phyloP scores from a whole-genome alignment of 2,888 invertebrate species.

The Hesperia comma region DNA sequence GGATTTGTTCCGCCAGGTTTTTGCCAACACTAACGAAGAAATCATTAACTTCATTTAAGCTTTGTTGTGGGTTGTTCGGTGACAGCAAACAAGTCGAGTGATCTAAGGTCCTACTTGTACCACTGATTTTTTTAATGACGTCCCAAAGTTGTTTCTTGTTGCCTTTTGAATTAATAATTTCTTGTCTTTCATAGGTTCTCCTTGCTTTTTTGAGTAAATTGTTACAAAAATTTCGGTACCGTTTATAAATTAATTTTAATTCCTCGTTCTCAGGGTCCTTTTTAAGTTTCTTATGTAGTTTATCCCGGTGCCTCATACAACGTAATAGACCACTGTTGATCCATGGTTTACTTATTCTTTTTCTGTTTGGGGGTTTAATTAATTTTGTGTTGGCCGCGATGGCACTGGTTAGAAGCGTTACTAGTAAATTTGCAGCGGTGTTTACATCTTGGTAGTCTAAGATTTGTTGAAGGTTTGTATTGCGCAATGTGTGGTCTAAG shows the following conservation, averaged over 20 bases:
- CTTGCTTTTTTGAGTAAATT: constrained; percentile 32
- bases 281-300: constrained; percentile 36
- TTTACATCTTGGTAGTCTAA: background rate
- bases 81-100: constrained; percentile 13
- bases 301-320: constrained; percentile 37
- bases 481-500: background rate
- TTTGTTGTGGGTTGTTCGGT: background rate
- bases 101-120: constrained; percentile 8
- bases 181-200: constrained; percentile 31
- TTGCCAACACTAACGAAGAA: constrained; percentile 35
- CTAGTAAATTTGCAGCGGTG: background rate
- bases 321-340: constrained; percentile 17
- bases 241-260: constrained; percentile 27
- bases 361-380: background rate
- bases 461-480: no score
- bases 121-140: constrained; percentile 31
- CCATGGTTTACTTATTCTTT: constrained; percentile 14
- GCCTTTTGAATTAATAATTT: constrained; percentile 30
- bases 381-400: background rate
- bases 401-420: background rate
- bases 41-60: constrained; percentile 26
- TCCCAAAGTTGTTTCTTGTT: constrained; percentile 35
- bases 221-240: constrained; percentile 25
- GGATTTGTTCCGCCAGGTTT: constrained; percentile 22
- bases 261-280: constrained; percentile 27